Conservation (phyloP, 2,888 invertebrate species). For the Sesia apiformis region DNA sequence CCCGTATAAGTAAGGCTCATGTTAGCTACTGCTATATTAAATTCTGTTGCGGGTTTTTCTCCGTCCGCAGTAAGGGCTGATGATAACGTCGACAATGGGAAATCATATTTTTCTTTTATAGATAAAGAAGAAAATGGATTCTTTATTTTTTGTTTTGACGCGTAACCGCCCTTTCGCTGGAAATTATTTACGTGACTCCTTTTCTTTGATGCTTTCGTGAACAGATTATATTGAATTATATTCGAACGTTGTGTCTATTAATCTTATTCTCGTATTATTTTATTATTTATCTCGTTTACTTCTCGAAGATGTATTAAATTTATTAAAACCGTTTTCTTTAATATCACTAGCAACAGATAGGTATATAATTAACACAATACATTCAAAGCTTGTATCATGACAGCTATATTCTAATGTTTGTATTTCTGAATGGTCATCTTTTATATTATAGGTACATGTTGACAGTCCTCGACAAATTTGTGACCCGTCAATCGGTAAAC, state of each 20-base stretch:
- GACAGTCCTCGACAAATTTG: neutral
- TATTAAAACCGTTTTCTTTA: neutral
- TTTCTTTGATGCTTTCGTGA: constrained; percentile 8
- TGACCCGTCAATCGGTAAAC: constrained; percentile 46
- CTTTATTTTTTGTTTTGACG: constrained; percentile 36
- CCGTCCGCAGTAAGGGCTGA: constrained; percentile 36
- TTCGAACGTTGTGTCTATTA: neutral
- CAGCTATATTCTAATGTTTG: no score
- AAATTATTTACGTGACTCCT: constrained; percentile 40
- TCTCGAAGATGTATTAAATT: neutral
- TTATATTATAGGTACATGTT: neutral
- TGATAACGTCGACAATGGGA: constrained; percentile 47
- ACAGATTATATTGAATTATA: neutral
- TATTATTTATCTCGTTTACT: neutral
- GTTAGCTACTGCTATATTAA: constrained; percentile 61
- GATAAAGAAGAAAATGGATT: constrained; percentile 39
- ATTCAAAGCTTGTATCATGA: neutral
- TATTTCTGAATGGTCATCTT: no score
- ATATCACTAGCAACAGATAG: neutral
- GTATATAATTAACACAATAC: neutral
- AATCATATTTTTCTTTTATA: constrained; percentile 49
- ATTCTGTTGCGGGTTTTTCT: constrained; percentile 57
- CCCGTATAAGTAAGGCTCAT: constrained; percentile 52
- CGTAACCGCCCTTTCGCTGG: constrained; percentile 21
- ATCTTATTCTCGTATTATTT: neutral